Conservation (phyloP, 2,888 invertebrate genomes). For the Laspeyria flexula region DNA sequence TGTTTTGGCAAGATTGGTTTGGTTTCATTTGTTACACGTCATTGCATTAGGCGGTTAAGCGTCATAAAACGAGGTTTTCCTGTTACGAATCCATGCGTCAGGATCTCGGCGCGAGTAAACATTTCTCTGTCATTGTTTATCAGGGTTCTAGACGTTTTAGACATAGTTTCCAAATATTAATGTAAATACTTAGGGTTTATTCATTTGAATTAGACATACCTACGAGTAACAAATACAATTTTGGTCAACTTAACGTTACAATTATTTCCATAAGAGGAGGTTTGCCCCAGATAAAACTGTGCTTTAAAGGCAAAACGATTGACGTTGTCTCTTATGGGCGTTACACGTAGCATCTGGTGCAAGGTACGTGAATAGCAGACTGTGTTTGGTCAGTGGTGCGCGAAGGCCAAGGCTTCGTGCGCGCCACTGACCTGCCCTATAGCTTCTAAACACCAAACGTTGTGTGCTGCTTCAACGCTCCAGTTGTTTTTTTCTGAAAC, state of each 20-base stretch:
- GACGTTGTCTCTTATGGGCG: conserved; percentile 61
- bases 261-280: conserved; percentile 15
- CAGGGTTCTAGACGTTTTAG: too few relatives aligned
- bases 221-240: neutral
- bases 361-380: conserved; percentile 62
- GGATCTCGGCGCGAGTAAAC: too few relatives aligned
- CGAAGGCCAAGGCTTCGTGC: conserved; percentile 79
- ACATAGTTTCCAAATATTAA: too few relatives aligned
- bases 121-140: too few relatives aligned
- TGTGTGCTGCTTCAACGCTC: conserved; percentile 35
- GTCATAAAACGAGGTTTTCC: neutral
- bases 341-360: conserved; percentile 72
- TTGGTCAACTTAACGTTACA: neutral
- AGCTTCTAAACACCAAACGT: conserved; percentile 42
- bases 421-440: conserved; percentile 62
- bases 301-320: conserved; percentile 46
- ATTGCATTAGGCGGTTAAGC: too few relatives aligned
- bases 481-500: conserved; percentile 39
- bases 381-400: conserved; percentile 75
- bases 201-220: too few relatives aligned
- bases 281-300: conserved; percentile 23
- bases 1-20: neutral
- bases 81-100: neutral
- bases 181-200: too few relatives aligned
- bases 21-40: too few relatives aligned